Evolutionary conservation across 1,140 invertebrate species (phyloP).

Genomic region (Brachionus sp.): DNA sequence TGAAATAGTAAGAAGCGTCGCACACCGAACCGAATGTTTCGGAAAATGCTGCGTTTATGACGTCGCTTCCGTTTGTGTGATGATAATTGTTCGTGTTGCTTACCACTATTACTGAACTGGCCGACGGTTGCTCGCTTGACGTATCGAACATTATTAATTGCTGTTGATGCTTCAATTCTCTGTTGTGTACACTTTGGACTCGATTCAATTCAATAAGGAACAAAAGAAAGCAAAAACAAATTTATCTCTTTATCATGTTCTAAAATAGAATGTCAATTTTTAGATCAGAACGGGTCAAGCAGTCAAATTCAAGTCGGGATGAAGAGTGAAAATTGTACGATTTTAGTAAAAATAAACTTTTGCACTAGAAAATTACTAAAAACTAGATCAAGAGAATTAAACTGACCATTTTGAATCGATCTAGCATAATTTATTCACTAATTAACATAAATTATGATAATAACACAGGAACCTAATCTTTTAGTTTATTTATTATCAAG

Average conservation of each 20-base stretch:
- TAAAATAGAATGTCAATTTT: constrained; percentile 23
- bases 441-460: not conserved
- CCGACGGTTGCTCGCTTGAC: not conserved
- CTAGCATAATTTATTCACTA: not conserved
- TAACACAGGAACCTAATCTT: not conserved
- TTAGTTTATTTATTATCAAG: not conserved
- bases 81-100: constrained; percentile 12
- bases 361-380: not conserved
- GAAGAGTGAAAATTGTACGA: not conserved
- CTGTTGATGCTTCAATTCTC: not conserved
- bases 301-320: not conserved
- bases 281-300: constrained; percentile 3
- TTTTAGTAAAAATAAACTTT: constrained; percentile 11
- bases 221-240: not conserved
- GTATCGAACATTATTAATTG: constrained; percentile 8
- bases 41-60: not conserved
- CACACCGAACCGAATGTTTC: not conserved
- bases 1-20: constrained; percentile 19
- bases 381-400: constrained; percentile 25
- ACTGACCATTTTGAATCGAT: constrained; percentile 21
- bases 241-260: constrained; percentile 36
- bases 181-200: not conserved
- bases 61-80: not conserved
- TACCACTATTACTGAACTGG: constrained; percentile 25
- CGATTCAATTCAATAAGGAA: not conserved